These are phyloP conservation scores for Heliconius charithonia DNA, from an alignment of 2,888 invertebrate species.

Conservation along the genomic window DNA sequence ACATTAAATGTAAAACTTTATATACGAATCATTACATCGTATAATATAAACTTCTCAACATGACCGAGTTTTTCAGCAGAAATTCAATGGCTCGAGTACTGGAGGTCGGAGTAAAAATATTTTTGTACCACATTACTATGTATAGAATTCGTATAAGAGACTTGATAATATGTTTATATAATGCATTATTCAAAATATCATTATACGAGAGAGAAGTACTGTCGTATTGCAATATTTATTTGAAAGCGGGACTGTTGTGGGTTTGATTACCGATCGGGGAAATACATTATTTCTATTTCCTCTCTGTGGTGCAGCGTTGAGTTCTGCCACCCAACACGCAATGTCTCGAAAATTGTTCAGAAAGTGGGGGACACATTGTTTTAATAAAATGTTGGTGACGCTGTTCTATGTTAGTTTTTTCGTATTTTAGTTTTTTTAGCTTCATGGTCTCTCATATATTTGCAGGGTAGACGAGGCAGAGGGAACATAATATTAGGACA, in stretches of 20 bases:
- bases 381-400: neutral
- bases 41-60: conserved; percentile 17
- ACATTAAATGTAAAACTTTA: conserved; percentile 11
- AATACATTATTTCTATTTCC: neutral
- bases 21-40: conserved; percentile 16
- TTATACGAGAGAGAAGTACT: neutral
- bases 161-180: conserved; percentile 31
- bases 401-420: too few species aligned
- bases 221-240: neutral
- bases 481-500: too few species aligned
- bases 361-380: neutral
- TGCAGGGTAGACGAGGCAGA: too few species aligned
- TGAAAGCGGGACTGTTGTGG: neutral
- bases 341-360: neutral
- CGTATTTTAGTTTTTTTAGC: too few species aligned
- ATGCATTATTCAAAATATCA: neutral
- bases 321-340: neutral
- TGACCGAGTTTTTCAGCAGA: conserved; percentile 15
- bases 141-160: conserved; percentile 36
- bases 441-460: too few species aligned
- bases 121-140: conserved; percentile 32
- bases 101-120: conserved; percentile 19
- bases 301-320: neutral
- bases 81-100: conserved; percentile 5
- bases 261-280: neutral